Evolutionary conservation across 1,140 invertebrate species (phyloP), one percentile per base, ranked within the genome.

Genomic region (Listronotus bonariensis): DNA sequence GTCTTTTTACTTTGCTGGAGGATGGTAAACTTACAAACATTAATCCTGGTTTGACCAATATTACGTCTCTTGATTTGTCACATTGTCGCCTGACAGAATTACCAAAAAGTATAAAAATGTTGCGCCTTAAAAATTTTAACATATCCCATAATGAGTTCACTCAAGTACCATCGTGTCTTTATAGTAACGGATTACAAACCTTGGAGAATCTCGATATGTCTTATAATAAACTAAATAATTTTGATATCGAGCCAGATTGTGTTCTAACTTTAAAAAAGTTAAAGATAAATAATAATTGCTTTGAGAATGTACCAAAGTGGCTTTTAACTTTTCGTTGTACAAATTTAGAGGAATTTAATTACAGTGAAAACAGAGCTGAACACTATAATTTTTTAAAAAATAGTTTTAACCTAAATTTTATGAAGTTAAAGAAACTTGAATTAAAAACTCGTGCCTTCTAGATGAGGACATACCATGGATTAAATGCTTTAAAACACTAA

Each of bases 141-240:
- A n/a, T 66, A 15, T 59, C 64, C 7, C 26, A 60, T 32, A 66
- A 66, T 42, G 34, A 60, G 31, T 42, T 66, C 9, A 59, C 34
- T 1, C 14, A 26, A 36, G 34, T 60, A 1, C 64, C 64, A 9
- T 20, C n/a, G 14, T 66, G 64, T 32, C 36, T 66, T 12, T 66
- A 60, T 55, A 11, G n/a, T 11, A 48, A 20, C 11, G 40, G 41
- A 10, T 49, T 66, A 41, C 1, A 14, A 7, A n/a, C 5, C 7
- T 14, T 66, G n/a, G 34, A 66, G 55, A 42, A 10, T 40, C 15
- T 66, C 11, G 51, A 66, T 32, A 54, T 66, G 38, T 59, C 64
- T 6, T 14, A 52, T 31, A 66, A 66, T 49, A 11, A 17, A 41
- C 34, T 66, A 36, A 49, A 8, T 1, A 10, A 60, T 10, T 66